Evolutionary conservation across 2,113 vertebrate species (phyloP), one percentile per base, ranked within the genome.

Genomic region (Mesembrinibis cayennensis): DNA sequence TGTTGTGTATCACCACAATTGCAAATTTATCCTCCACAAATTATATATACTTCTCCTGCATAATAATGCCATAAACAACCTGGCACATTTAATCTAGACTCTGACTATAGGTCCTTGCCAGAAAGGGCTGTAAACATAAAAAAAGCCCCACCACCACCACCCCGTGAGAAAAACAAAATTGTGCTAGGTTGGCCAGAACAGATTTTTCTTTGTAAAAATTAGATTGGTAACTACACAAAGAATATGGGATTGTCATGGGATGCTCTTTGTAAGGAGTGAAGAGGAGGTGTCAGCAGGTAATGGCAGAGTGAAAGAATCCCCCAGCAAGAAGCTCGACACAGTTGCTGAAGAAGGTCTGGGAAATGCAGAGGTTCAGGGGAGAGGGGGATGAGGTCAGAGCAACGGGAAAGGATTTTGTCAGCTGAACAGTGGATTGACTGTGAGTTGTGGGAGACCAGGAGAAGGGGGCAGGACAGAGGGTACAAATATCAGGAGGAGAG

Each of bases 101-200:
- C 22, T 92, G 58, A 44, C 14, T 47, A 52, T 40, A 70, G 10
- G 6, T 47, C 20, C 29, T 61, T 81, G 13, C 7, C 32, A 90
- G 20, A 78, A 92, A 70, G 7, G 9, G 5, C 8, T 72, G 14
- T 36, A 52, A 86, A 44, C 1, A 10, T 9, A 21, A 49, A 67
- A 38, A 77, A 49, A 25, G 5, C 1, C 2, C 6, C 2, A 3
- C 7, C 4, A n/a, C 2, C 7, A 3, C 5, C 6, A 2, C 19
- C 15, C 44, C 34, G 38, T 16, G 7, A 59, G 10, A 72, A 92
- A 77, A 71, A 55, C 2, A 55, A 15, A 79, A 13, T 30, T 77
- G 3, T 45, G 9, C 13, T 80, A 70, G 10, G 20, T 10, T 73
- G 30, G 4, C 36, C 27, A 82, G 62, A 82, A 88, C 4, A 73